Conservation (phyloP, 1,140 invertebrate species). For the Probaryconus sp. region DNA sequence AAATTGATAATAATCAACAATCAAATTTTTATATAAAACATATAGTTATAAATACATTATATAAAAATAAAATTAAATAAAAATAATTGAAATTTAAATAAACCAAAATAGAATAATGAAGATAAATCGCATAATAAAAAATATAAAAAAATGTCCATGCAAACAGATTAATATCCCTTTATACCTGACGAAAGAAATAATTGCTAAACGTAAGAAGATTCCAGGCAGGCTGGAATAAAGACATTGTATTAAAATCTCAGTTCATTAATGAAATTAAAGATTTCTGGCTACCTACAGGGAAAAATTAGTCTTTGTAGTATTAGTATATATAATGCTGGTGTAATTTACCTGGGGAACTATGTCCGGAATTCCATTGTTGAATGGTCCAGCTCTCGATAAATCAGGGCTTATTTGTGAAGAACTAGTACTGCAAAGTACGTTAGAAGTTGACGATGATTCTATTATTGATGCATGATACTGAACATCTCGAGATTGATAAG, state of each 20-base stretch:
- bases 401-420: slow-evolving; percentile 75
- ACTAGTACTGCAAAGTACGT: slow-evolving; percentile 73
- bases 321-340: slow-evolving; percentile 4
- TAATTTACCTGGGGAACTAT: slow-evolving; percentile 71
- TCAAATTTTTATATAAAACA: no score
- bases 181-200: slow-evolving; percentile 74
- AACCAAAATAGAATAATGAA: no score
- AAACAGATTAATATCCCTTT: slow-evolving; percentile 19
- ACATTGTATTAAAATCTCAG: slow-evolving; percentile 13
- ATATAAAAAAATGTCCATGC: slow-evolving; percentile 10
- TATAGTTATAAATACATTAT: no score
- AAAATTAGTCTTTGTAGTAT: not conserved
- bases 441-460: slow-evolving; percentile 71
- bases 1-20: no score
- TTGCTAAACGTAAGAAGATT: slow-evolving; percentile 71
- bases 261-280: not conserved
- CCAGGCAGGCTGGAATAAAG: slow-evolving; percentile 73
- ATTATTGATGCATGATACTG: slow-evolving; percentile 72
- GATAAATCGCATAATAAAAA: no score
- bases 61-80: slow-evolving; percentile 5
- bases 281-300: no score
- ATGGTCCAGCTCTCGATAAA: slow-evolving; percentile 70
- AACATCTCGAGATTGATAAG: slow-evolving; percentile 73
- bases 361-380: slow-evolving; percentile 72
- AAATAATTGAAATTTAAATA: not conserved